Conservation (phyloP, 1,140 invertebrate genomes). For the Drosophila burlai region DNA sequence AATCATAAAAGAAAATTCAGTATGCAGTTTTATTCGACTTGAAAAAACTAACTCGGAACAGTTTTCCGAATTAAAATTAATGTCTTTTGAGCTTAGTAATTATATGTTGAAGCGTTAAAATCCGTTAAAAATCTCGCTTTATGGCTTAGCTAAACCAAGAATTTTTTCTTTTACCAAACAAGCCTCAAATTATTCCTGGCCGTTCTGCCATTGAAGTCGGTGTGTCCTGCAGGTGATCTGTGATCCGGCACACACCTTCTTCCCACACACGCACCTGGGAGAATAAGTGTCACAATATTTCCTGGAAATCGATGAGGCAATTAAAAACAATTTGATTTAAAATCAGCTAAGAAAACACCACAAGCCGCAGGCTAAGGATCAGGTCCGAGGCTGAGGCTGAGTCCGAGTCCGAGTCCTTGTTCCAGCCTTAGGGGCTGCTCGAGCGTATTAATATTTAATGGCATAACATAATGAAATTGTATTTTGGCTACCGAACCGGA, state of each 20-base stretch:
- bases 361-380: constrained; percentile 12
- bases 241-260: constrained; percentile 8
- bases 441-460: constrained; percentile 74
- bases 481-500: constrained; percentile 52
- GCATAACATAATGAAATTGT: constrained; percentile 81
- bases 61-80: too few species aligned
- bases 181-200: not conserved
- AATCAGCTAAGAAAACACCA: constrained; percentile 76
- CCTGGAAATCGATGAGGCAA: constrained; percentile 65
- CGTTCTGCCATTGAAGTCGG: constrained; percentile 1
- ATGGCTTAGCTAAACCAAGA: not conserved
- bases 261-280: constrained; percentile 2
- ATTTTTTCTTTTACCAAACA: not conserved
- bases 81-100: too few species aligned
- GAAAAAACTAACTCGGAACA: too few species aligned
- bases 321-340: constrained; percentile 83
- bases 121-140: not conserved
- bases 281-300: constrained; percentile 68
- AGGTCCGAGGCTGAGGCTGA: not conserved
- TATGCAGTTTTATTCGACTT: too few species aligned
- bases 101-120: too few species aligned
- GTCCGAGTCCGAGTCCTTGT: not conserved
- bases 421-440: not conserved
- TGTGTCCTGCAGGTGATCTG: constrained; percentile 3
- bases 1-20: too few species aligned